These are phyloP conservation scores for Sceloporus undulatus DNA, from an alignment of 2,113 vertebrate genomes.

Conservation along the genomic window DNA sequence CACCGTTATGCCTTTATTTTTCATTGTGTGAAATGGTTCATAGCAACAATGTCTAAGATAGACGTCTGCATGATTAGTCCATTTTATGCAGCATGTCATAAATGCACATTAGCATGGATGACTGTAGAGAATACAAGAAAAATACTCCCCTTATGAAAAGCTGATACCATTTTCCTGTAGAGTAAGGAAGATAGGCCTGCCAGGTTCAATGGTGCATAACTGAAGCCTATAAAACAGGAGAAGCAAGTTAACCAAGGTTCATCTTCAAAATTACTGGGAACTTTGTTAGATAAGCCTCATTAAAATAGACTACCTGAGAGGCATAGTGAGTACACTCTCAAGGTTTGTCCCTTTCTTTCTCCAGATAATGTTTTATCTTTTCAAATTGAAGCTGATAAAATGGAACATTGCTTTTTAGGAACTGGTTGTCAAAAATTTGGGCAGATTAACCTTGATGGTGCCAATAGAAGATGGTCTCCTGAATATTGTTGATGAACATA, in stretches of 20 bases:
- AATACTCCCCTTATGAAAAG: conserved; percentile 20
- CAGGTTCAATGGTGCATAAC: conserved; percentile 54
- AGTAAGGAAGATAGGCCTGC: conserved; percentile 28
- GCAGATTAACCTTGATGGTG: conserved; percentile 41
- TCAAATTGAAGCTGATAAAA: conserved; percentile 54
- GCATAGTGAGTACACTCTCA: conserved; percentile 34
- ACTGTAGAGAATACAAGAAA: conserved; percentile 33
- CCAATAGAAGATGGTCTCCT: conserved; percentile 39
- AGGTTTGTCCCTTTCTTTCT: conserved; percentile 38
- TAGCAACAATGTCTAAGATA: not conserved
- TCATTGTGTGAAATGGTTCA: not conserved
- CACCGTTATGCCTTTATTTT: conserved; percentile 16
- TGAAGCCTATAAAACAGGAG: conserved; percentile 58
- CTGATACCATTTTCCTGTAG: conserved; percentile 32
- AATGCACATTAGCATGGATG: conserved; percentile 4
- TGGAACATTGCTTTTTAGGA: conserved; percentile 54
- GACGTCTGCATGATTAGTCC: not conserved
- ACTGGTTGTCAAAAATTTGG: conserved; percentile 41
- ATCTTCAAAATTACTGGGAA: conserved; percentile 51
- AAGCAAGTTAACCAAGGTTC: conserved; percentile 61
- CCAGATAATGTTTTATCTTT: conserved; percentile 29
- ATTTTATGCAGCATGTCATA: conserved; percentile 36
- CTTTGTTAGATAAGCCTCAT: conserved; percentile 56
- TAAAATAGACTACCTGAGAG: conserved; percentile 56
- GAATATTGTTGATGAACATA: not conserved